phyloP scores from a whole-genome alignment of 2,888 invertebrate genomes.

The Falcaria lacertinaria region DNA sequence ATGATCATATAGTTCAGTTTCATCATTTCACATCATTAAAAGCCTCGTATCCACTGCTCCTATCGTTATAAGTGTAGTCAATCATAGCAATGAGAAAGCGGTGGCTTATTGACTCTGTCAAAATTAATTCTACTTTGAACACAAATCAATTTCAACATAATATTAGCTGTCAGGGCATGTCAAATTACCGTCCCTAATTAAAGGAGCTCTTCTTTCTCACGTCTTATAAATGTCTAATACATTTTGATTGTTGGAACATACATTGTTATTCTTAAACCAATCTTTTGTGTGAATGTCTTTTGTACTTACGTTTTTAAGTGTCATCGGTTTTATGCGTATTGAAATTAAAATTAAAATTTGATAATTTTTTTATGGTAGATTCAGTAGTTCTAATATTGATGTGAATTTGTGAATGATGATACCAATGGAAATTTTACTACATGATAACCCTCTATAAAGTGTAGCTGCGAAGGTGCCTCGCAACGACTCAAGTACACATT shows the following conservation, averaged over 20 bases:
- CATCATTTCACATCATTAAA: slow-evolving; percentile 14
- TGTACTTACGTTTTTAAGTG: neutral
- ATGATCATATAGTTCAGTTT: slow-evolving; percentile 1
- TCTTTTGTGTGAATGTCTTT: slow-evolving; percentile 10
- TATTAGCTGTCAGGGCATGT: slow-evolving; percentile 74
- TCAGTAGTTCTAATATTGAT: no score
- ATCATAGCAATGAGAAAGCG: slow-evolving; percentile 45
- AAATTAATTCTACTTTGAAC: slow-evolving; percentile 76
- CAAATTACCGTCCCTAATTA: slow-evolving; percentile 73
- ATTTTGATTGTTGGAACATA: slow-evolving; percentile 33
- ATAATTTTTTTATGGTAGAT: no score
- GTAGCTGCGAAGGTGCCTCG: no score
- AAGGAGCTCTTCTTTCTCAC: slow-evolving; percentile 62
- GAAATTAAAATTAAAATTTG: no score
- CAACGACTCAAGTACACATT: no score
- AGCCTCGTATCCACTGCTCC: no score
- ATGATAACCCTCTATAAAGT: no score
- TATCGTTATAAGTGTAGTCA: slow-evolving; percentile 21
- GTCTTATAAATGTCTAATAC: slow-evolving; percentile 49
- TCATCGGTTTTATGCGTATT: neutral
- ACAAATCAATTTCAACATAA: slow-evolving; percentile 76
- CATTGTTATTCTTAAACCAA: slow-evolving; percentile 35
- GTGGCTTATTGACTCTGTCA: slow-evolving; percentile 78
- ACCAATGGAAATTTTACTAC: no score
- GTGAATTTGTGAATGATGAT: no score